Conservation (phyloP, 2,888 invertebrate genomes). For the Drosophila yooni region DNA sequence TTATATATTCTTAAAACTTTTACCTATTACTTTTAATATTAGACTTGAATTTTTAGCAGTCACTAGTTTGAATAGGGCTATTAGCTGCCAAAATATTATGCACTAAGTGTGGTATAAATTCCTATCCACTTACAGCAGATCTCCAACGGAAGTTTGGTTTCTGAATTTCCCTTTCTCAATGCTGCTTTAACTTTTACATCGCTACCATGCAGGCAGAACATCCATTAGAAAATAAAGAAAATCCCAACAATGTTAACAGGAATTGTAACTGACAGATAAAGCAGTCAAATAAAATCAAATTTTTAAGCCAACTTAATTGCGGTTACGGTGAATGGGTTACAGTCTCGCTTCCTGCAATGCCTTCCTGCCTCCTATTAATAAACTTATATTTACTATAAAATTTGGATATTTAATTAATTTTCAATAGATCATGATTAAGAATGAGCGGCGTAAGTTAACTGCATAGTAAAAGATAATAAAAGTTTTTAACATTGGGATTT, state of each 20-base stretch:
- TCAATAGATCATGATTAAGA: constrained; percentile 52
- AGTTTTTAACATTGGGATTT: background rate
- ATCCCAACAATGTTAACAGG: constrained; percentile 17
- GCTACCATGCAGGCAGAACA: constrained; percentile 64
- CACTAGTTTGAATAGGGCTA: background rate
- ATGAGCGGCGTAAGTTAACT: constrained; percentile 26
- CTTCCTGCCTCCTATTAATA: background rate
- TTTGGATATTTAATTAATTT: constrained; percentile 79
- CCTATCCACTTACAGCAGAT: constrained; percentile 9
- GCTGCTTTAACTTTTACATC: constrained; percentile 58
- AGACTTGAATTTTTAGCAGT: background rate
- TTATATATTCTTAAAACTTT: background rate
- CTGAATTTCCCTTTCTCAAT: constrained; percentile 40
- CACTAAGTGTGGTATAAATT: constrained; percentile 11
- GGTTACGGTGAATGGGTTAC: constrained; percentile 51
- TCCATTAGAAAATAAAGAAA: constrained; percentile 62
- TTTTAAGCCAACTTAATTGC: constrained; percentile 68
- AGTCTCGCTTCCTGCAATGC: background rate
- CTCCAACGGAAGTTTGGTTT: constrained; percentile 8
- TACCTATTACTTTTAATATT: background rate
- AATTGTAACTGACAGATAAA: constrained; percentile 59
- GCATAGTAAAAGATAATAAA: background rate
- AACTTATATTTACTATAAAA: constrained; percentile 53
- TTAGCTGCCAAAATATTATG: background rate
- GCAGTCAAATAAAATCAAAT: constrained; percentile 60